Evolutionary conservation across 2,888 invertebrate species (phyloP), one percentile per base, ranked within the genome.

Genomic region (Lordiphosa fenestrarum): DNA sequence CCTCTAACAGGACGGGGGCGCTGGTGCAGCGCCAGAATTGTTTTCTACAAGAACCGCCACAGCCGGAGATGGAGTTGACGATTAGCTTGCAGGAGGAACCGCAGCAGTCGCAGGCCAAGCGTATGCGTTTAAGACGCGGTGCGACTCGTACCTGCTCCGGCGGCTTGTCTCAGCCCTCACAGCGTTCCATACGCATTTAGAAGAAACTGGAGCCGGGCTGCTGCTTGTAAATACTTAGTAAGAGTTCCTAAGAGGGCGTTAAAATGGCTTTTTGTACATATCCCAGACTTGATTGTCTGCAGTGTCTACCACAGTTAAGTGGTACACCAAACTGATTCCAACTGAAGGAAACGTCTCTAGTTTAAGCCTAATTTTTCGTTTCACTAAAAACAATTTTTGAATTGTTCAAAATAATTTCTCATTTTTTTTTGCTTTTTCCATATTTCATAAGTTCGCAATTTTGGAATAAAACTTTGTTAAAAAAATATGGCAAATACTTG

Each of bases 151-250:
- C 6, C 3, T 19, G 35, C 13, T 2, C 3, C 53, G 6, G 7
- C 25, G 3, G 1, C 7, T 25, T 30, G 10, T 10, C 30, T 4
- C 30, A 30, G 30, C 35, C 61, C 6, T 6, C 51, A 30, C 42
- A 53, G 10, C 80, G 76, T 46, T 58, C 69, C 35, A 61, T 80
- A 35, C 74, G 80, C 53, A 77, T 80, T 33, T 80, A 44, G 4
- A 10, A 9, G 30, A 30, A 30, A 30, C 30, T 25, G 25, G 30
- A 30, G 9, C 3, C 9, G 10, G 30, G 3, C 0, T 1, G 7
- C 5, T 25, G 6, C 2, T 30, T 30, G 30, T 30, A 30, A 30
- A 30, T 30, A 25, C 23, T 1, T 7, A 30, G 10, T 30, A 5
- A 23, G 5, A 25, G 52, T 69, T 61, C 6, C 25, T 25, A 25